Evolutionary conservation across 2,113 vertebrate genomes (phyloP).

Genomic region (Syngnathus typhle): DNA sequence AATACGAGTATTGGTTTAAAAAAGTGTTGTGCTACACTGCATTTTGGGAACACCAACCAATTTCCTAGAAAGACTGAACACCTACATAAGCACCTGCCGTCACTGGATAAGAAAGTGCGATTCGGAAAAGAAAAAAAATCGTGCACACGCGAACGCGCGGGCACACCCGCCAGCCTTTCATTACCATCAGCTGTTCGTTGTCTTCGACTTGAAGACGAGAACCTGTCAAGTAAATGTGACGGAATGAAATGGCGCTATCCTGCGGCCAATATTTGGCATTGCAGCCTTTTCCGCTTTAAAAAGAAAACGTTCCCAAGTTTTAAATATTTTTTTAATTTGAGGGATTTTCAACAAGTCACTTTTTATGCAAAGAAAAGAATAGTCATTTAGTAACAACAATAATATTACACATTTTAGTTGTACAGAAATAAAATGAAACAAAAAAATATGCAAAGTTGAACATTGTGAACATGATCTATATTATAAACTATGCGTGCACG

Average conservation of each 20-base stretch:
- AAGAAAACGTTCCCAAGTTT: not conserved
- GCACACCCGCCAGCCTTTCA: not conserved
- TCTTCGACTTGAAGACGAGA: not conserved
- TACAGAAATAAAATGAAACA: constrained; percentile 55
- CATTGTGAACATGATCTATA: constrained; percentile 68
- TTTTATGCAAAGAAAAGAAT: constrained; percentile 69
- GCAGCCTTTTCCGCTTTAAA: not conserved
- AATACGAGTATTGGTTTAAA: not conserved
- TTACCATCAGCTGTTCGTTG: not conserved
- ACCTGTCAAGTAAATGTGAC: not conserved
- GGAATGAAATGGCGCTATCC: constrained; percentile 28
- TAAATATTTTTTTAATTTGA: constrained; percentile 57
- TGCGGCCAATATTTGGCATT: constrained; percentile 11
- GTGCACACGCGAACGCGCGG: too few species aligned
- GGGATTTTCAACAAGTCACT: constrained; percentile 70
- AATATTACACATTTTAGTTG: constrained; percentile 75
- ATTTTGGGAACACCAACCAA: not conserved
- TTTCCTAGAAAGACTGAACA: constrained; percentile 34
- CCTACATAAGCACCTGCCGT: constrained; percentile 16
- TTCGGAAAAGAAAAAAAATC: constrained; percentile 11
- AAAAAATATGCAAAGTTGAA: constrained; percentile 37
- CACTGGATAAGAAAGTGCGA: constrained; percentile 23
- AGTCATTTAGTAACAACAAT: constrained; percentile 67
- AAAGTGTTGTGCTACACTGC: not conserved
- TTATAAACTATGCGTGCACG: constrained; percentile 69